Evolutionary conservation across 2,888 invertebrate genomes (phyloP), one percentile per base, ranked within the genome.

Genomic region (Hirtodrosophila trivittata): DNA sequence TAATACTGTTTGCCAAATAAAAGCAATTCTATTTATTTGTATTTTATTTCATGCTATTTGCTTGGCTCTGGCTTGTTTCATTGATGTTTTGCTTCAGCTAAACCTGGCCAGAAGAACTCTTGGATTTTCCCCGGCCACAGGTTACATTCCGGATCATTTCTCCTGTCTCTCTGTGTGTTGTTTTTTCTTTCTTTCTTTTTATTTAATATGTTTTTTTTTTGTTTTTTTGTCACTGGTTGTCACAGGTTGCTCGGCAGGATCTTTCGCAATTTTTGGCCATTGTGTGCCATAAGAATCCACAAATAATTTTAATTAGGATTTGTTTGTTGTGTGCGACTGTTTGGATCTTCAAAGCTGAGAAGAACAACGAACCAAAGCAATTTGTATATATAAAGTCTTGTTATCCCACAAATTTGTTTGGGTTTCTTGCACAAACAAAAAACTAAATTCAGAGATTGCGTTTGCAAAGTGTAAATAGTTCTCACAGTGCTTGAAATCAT

Each of bases 1-100:
- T 89, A 89, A 89, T 89, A 47, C 89, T 88, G 88, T 89, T 89
- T 88, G 86, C 75, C 75, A 87, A 87, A 85, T 82, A 85, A 82
- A 82, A 85, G 73, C 78, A 85, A 73, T 72, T 82, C 72, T 66
- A 72, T 82, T 77, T 86, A 81, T 86, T 82, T 66, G 72, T 63
- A 77, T 76, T 87, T 87, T 75, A 80, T 73, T 70, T 81, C 42
- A 59, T 63, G 62, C 59, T 55, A 56, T 66, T 50, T 42, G 37
- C 41, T 47, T 28, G 21, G 1, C 33, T 42, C 13, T 32, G 13
- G 28, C 13, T 32, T n/a, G 28, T 41, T 52, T 74, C 70, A 77
- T 83, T 74, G 59, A 80, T 76, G 47, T 21, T 55, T 47, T 35
- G 45, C 9, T 32, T 12, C 30, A 26, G 12, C 46, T 14, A 12